These are phyloP conservation scores for Anhinga rufa DNA, from an alignment of 2,113 vertebrate genomes.

Conservation along the genomic window DNA sequence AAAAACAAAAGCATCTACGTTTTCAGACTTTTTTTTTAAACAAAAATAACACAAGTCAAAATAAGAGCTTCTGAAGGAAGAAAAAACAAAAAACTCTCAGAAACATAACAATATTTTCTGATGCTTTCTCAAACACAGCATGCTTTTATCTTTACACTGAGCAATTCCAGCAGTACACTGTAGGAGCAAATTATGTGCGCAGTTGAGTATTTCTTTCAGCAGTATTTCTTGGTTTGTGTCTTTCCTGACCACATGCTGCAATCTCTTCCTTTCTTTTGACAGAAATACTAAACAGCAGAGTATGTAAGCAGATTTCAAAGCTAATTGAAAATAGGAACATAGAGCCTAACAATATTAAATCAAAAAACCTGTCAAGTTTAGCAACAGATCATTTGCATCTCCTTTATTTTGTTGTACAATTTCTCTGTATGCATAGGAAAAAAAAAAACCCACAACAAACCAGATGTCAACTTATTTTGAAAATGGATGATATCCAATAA, in stretches of 20 bases:
- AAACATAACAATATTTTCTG: not conserved
- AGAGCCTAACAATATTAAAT: not conserved
- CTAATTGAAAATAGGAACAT: not conserved
- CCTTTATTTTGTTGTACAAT: not conserved
- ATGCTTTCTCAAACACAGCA: not conserved
- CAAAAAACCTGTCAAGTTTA: not conserved
- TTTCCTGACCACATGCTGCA: not conserved
- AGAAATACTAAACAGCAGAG: not conserved
- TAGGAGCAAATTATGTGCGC: not conserved
- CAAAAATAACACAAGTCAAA: not conserved
- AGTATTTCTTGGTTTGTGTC: fast-evolving
- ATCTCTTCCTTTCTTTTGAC: not conserved
- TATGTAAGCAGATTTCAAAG: not conserved
- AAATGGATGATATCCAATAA: not conserved
- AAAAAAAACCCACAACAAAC: not conserved
- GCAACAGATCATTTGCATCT: not conserved
- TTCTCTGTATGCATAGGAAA: not conserved
- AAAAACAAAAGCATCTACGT: not conserved
- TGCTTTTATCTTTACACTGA: not conserved
- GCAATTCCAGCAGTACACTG: not conserved
- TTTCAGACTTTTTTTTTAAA: not conserved
- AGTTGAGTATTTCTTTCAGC: not conserved
- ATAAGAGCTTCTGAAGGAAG: not conserved
- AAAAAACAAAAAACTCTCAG: not conserved
- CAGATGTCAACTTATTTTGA: not conserved